Conservation (phyloP, 2,888 invertebrate species). For the Formica aserva region DNA sequence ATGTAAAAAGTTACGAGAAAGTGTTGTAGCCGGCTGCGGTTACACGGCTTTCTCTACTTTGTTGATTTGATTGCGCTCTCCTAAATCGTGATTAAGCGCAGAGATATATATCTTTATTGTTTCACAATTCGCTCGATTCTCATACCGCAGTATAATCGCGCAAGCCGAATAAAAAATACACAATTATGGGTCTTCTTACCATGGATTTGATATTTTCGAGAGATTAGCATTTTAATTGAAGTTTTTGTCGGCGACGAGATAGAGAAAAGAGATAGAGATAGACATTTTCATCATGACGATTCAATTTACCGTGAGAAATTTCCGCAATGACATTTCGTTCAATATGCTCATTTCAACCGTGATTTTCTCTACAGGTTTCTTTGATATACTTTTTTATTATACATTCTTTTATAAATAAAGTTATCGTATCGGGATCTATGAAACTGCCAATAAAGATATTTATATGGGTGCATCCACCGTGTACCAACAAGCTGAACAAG, state of each 20-base stretch:
- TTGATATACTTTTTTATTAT: not conserved
- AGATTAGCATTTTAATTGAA: slow-evolving; percentile 22
- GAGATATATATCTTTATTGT: not conserved
- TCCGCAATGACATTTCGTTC: slow-evolving; percentile 37
- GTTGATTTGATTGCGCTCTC: slow-evolving; percentile 16
- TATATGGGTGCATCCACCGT: not conserved
- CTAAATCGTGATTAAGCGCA: not conserved
- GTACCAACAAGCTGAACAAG: not conserved
- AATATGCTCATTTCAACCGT: not conserved
- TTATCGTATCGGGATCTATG: not conserved
- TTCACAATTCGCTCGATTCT: slow-evolving; percentile 4
- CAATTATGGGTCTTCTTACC: not conserved
- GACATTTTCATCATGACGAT: not conserved
- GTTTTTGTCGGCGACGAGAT: not conserved
- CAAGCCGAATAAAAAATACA: not conserved
- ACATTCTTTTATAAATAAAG: not conserved
- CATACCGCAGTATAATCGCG: not conserved
- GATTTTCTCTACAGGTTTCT: slow-evolving; percentile 8
- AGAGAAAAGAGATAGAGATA: not conserved
- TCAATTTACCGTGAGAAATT: slow-evolving; percentile 29
- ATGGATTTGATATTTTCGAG: not conserved
- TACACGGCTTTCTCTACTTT: slow-evolving; percentile 9
- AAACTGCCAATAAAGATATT: not conserved
- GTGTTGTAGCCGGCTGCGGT: not conserved
- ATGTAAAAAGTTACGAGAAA: slow-evolving; percentile 18